These are phyloP conservation scores for Desmophyllum pertusum DNA, from an alignment of 92 coral and sea anemone species.

Conservation along the genomic window DNA sequence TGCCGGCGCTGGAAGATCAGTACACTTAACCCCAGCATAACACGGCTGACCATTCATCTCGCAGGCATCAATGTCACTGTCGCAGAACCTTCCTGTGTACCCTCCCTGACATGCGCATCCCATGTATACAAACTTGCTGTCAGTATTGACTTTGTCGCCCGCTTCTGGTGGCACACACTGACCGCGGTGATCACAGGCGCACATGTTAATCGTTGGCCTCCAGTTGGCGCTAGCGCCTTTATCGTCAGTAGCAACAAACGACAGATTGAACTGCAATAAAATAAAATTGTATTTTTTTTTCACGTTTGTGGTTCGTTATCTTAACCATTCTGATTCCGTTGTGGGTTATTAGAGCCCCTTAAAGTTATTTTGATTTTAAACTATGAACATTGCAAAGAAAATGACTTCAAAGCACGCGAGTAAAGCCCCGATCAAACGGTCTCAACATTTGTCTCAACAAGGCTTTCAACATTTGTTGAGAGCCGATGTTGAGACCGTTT, in stretches of 20 bases:
- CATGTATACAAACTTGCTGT: constrained; percentile 51
- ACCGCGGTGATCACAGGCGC: constrained; percentile 76
- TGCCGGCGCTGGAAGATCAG: constrained; percentile 75
- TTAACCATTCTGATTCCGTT: too few species aligned
- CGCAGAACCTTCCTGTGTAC: constrained; percentile 74
- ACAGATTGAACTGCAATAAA: constrained; percentile 35
- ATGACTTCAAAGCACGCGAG: too few species aligned
- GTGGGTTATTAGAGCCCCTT: too few species aligned
- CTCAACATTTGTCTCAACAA: too few species aligned
- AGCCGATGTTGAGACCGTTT: too few species aligned
- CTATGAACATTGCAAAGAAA: too few species aligned
- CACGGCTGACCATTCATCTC: constrained; percentile 72
- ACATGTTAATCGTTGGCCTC: constrained; percentile 65
- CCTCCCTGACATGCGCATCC: constrained; percentile 72
- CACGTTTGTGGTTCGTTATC: background rate
- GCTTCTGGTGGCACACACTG: constrained; percentile 52
- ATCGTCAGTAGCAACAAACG: constrained; percentile 59
- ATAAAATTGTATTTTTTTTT: background rate
- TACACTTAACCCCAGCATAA: constrained; percentile 65
- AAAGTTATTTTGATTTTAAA: too few species aligned
- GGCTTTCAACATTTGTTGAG: too few species aligned
- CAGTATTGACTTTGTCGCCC: constrained; percentile 32
- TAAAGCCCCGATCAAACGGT: too few species aligned
- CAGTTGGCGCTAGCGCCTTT: constrained; percentile 51
- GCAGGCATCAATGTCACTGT: constrained; percentile 67